Conservation (phyloP, 2,113 vertebrate species). For the Sula dactylatra region DNA sequence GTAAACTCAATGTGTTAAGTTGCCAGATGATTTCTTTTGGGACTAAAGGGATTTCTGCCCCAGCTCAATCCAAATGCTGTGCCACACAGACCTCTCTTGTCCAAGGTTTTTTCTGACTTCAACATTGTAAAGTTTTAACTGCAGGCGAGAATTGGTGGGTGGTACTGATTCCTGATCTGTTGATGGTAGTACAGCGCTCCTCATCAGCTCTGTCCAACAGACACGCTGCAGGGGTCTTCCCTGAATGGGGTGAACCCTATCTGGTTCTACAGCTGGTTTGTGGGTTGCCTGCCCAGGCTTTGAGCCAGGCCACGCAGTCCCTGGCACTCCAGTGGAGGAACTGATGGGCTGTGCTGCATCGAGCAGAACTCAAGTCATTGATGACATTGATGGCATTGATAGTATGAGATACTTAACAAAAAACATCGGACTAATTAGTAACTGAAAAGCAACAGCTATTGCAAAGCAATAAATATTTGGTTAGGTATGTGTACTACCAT, state of each 20-base stretch:
- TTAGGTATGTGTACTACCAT: not conserved
- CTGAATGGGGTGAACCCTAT: not conserved
- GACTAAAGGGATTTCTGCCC: not conserved
- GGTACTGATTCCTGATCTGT: not conserved
- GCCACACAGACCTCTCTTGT: not conserved
- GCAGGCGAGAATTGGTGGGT: not conserved
- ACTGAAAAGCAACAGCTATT: not conserved
- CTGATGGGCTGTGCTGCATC: not conserved
- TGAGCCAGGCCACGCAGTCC: not conserved
- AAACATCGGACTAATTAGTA: not conserved
- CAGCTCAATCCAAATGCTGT: not conserved
- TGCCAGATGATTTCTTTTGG: not conserved
- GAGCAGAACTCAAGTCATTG: not conserved
- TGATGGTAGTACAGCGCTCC: not conserved
- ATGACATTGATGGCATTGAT: not conserved
- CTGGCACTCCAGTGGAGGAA: not conserved
- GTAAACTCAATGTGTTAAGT: not conserved
- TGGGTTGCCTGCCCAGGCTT: not conserved
- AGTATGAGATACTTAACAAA: not conserved
- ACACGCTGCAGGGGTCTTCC: not conserved
- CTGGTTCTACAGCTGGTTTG: not conserved
- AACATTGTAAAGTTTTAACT: not conserved
- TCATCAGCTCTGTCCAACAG: not conserved
- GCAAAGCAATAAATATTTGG: not conserved
- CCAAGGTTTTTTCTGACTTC: not conserved